Percentiles rank a stretch among this genome's conserved stretches.
phyloP scores from a whole-genome alignment of 2,797 vertebrate species.

The Hybognathus amarus region DNA sequence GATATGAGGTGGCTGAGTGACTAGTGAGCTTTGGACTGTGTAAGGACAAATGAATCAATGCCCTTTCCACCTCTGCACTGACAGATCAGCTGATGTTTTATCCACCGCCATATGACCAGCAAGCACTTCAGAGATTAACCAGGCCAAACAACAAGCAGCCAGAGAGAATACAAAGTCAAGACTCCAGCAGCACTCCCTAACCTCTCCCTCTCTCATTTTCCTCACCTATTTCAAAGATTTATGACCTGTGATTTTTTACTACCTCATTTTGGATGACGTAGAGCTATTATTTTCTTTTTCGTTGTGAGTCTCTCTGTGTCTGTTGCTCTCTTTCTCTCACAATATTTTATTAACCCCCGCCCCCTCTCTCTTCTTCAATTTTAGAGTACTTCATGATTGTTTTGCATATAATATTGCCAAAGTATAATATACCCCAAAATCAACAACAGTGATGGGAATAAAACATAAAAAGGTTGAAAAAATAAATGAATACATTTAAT shows the following conservation, averaged over 20 bases:
- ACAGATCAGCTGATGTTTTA: constrained; percentile 48
- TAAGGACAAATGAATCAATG: constrained; percentile 41
- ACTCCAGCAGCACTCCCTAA: constrained; percentile 16
- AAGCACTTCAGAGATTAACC: constrained; percentile 44
- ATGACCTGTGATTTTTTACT: constrained; percentile 45
- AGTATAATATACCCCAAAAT: neutral
- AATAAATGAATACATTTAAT: neutral
- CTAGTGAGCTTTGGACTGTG: constrained; percentile 36
- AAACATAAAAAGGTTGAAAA: neutral
- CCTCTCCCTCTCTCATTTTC: constrained; percentile 33
- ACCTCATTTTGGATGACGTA: constrained; percentile 34
- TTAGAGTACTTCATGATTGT: neutral
- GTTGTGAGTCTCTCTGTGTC: constrained; percentile 1
- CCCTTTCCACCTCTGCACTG: constrained; percentile 38
- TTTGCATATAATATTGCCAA: constrained; percentile 2
- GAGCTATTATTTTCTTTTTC: constrained; percentile 36
- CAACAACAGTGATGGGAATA: neutral
- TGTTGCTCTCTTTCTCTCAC: neutral
- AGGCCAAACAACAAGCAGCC: constrained; percentile 37
- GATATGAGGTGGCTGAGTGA: constrained; percentile 35
- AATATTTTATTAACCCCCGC: neutral
- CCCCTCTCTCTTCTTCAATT: neutral
- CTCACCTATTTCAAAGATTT: constrained; percentile 53
- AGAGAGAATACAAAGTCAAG: constrained; percentile 13
- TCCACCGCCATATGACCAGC: constrained; percentile 25